Evolutionary conservation across 2,888 invertebrate genomes (phyloP).

Genomic region (Dryococelus australis): DNA sequence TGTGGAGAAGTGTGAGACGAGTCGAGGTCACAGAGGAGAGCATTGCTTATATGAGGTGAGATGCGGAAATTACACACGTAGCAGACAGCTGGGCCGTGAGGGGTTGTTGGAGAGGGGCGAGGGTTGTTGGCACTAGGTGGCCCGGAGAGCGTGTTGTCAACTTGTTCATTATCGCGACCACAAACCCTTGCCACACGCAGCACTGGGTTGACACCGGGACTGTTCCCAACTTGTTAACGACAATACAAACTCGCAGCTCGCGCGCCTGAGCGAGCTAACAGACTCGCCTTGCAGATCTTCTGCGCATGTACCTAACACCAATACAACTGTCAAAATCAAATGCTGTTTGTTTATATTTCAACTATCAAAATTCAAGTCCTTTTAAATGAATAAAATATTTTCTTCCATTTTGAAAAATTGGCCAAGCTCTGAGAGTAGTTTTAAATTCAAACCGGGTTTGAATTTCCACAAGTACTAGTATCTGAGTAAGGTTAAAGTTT

Average conservation of each 20-base stretch:
- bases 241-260: neutral
- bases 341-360: too few species aligned
- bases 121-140: neutral
- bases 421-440: too few species aligned
- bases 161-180: slow-evolving; percentile 5
- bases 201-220: neutral
- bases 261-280: neutral
- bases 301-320: too few species aligned
- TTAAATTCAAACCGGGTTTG: too few species aligned
- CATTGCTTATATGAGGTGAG: neutral
- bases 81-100: neutral
- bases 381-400: too few species aligned
- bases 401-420: too few species aligned
- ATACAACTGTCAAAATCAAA: too few species aligned
- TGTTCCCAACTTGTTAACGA: neutral
- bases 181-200: neutral
- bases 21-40: neutral
- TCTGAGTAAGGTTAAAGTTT: too few species aligned
- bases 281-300: neutral
- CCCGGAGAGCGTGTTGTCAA: neutral
- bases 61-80: neutral
- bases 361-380: too few species aligned
- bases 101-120: too few species aligned
- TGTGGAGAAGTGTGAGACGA: neutral
- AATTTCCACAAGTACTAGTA: too few species aligned